Base-by-base conservation (phyloP, 2,888 invertebrate genomes). In the Drosophila hamatofila region DNA sequence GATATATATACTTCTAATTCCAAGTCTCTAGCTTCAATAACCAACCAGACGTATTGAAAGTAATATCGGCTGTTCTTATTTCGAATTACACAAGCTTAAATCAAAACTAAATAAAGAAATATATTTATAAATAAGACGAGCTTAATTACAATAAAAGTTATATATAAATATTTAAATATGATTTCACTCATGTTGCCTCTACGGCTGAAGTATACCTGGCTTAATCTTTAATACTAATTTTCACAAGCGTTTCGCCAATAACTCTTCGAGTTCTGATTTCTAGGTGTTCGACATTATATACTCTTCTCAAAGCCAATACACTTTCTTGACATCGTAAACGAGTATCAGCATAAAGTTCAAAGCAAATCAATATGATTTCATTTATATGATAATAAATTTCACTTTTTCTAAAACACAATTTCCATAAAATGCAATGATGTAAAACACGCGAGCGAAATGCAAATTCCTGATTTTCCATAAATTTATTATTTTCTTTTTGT, bases 401-500 rank as follows among this genome's bases (percentile, higher is more conserved):
- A 48, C 25, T 39, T 55, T 56, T 39, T 51, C 16, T 12, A 23
- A 18, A 60, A 54, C 23, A n/a, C 18, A 35, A 41, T 30, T 41
- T 30, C 14, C 35, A 56, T 30, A n/a, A 41, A 58, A 56, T 56
- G 57, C 74, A 75, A 30, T 78, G 60, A 65, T 58, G 57, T 46
- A 57, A 58, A 57, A 59, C 72, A 41, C 4, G 14, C 14, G 11
- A 21, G 30, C 9, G 18, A 84, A 82, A 75, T 80, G 63, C 56
- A 74, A 80, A 78, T 60, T 37, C 62, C 66, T 59, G 59, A 75
- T 80, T 74, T 64, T 56, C 25, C 58, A 68, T 54, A 60, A 72
- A 74, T 86, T 70, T 76, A 75, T 75, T 78, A 56, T 75, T 78
- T 57, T 21, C 12, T 52, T 35, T 67, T 18, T 65, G 63, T n/a